Evolutionary conservation across 2,797 vertebrate genomes (phyloP).

Genomic region (Atherinosoma microstoma): DNA sequence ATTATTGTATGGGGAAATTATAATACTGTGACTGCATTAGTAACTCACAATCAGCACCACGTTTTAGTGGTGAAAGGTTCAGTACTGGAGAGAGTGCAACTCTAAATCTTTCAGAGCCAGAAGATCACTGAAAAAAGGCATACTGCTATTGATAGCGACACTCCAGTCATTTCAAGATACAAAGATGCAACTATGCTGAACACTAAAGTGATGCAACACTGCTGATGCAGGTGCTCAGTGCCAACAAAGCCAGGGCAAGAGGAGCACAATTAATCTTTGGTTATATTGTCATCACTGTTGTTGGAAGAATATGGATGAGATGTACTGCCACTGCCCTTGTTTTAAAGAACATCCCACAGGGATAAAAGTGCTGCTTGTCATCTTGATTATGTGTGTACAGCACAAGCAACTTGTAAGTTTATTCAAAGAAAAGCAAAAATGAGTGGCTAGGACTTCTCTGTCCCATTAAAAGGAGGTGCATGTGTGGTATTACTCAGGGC

Average conservation of each 20-base stretch:
- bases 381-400: slow-evolving; percentile 19
- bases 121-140: slow-evolving; percentile 17
- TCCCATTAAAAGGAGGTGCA: slow-evolving; percentile 23
- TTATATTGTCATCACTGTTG: slow-evolving; percentile 8
- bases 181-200: slow-evolving; percentile 36
- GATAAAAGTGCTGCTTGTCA: slow-evolving; percentile 20
- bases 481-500: slow-evolving; percentile 43
- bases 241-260: slow-evolving; percentile 23
- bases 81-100: neutral
- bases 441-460: slow-evolving; percentile 12
- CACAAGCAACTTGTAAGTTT: slow-evolving; percentile 13
- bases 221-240: slow-evolving; percentile 48
- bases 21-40: neutral
- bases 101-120: slow-evolving; percentile 11
- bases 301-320: slow-evolving; percentile 9
- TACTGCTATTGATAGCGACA: slow-evolving; percentile 21
- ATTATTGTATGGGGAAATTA: neutral
- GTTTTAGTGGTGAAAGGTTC: slow-evolving; percentile 27
- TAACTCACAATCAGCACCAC: slow-evolving; percentile 1
- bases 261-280: slow-evolving; percentile 20
- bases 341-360: slow-evolving; percentile 11
- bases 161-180: slow-evolving; percentile 12
- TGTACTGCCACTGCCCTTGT: slow-evolving; percentile 9
- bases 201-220: slow-evolving; percentile 39
- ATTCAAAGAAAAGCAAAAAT: slow-evolving; percentile 35